phyloP scores from a whole-genome alignment of 2,113 vertebrate genomes.

The Catharus fuscescens region DNA sequence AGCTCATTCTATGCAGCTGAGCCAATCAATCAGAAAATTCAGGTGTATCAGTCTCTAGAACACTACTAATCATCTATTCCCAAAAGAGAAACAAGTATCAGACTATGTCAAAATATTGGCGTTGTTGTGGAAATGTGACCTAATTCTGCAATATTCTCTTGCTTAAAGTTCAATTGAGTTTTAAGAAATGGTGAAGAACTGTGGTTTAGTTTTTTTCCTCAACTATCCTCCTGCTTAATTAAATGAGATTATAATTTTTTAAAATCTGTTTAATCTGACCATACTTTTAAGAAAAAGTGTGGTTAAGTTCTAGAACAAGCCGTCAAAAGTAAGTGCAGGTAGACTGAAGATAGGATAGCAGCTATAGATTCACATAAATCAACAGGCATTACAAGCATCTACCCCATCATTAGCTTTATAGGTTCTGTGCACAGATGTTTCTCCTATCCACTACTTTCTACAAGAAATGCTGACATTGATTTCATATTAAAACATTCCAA shows the following conservation, averaged over 20 bases:
- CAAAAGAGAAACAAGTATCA: neutral
- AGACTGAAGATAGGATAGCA: neutral
- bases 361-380: neutral
- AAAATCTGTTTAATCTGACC: neutral
- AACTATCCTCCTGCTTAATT: neutral
- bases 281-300: neutral
- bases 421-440: neutral
- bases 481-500: constrained; percentile 26
- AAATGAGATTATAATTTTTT: neutral
- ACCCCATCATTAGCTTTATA: neutral
- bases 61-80: neutral
- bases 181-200: neutral
- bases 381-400: neutral
- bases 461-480: neutral
- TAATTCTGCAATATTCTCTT: neutral
- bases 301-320: neutral
- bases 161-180: neutral
- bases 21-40: neutral
- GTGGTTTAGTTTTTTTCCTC: neutral
- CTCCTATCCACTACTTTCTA: neutral
- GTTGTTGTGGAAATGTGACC: neutral
- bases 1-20: neutral
- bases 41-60: neutral
- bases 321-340: neutral
- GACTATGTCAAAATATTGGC: neutral